Percentiles rank a stretch among this genome's conserved stretches.
Conservation (phyloP, 2,797 vertebrate genomes). For the Esox lucius region DNA sequence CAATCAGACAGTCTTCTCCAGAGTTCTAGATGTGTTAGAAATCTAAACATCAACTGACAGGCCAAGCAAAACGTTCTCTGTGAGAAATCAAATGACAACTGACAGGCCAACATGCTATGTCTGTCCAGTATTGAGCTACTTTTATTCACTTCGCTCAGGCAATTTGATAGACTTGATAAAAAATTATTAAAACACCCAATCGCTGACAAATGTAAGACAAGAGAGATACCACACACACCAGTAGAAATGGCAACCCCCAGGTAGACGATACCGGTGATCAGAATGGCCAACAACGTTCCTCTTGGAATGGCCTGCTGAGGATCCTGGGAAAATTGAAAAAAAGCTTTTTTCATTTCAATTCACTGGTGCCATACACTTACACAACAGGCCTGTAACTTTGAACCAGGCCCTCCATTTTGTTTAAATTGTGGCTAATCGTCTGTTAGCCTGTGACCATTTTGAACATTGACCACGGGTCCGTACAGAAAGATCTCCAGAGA, state of each 20-base stretch:
- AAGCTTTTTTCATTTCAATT: background rate
- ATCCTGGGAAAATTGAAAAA: constrained; percentile 76
- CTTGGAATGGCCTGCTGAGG: constrained; percentile 95
- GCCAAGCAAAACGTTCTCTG: too few species aligned
- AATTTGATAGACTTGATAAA: too few species aligned
- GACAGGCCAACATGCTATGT: too few species aligned
- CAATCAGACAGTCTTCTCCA: too few species aligned
- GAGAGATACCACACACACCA: constrained; percentile 69
- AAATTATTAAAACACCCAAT: background rate
- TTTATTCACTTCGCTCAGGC: too few species aligned
- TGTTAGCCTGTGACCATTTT: background rate
- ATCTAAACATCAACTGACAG: too few species aligned
- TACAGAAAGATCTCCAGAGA: constrained; percentile 97
- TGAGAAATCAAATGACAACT: too few species aligned
- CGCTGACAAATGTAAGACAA: too few species aligned
- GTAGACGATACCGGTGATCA: constrained; percentile 94
- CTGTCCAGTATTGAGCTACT: too few species aligned
- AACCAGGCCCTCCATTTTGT: background rate
- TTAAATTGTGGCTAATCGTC: background rate
- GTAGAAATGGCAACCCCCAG: constrained; percentile 89
- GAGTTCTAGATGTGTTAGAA: too few species aligned
- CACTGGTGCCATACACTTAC: background rate
- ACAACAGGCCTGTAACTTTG: background rate
- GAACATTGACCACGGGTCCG: constrained; percentile 52
- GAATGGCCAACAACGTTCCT: constrained; percentile 94